Base-by-base conservation (phyloP, 2,113 vertebrate species). In the Malurus alboscapulatus region DNA sequence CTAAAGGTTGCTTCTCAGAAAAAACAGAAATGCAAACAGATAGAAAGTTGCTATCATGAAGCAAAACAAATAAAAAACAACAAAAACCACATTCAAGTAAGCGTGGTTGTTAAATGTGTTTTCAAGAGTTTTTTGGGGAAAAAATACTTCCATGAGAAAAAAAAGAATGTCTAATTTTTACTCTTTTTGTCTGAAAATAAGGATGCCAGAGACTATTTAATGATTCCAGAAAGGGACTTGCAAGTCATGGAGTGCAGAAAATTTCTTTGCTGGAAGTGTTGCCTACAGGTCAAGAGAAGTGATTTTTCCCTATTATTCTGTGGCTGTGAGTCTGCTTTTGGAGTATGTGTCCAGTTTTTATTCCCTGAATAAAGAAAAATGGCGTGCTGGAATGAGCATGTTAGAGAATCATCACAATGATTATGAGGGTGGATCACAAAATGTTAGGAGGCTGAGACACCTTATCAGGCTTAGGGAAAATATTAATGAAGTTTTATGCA, bases 321-420 rank as follows among this genome's bases (percentile, higher is more conserved):
- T 55, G 36, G 0, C 18, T 73, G 8, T 30, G 61, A 62, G 9
- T n/a, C 26, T 85, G 29, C 2, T 17, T 67, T 34, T 90, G 30
- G 19, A 71, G 24, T 30, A 30, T 63, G 9, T n/a, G 21, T 34
- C 27, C 21, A 21, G 30, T 25, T 85, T 66, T 66, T 53, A 36
- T 53, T 82, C 6, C 17, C 7, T 2, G 0, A 19, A 45, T 6
- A 2, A 50, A 34, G 36, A 84, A 69, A 81, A 42, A n/a, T 30
- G 44, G 17, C 0, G 0, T 59, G 7, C 11, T 47, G 5, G 19
- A 84, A 29, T 71, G 12, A 78, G 7, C 15, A n/a, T 12, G 51
- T 15, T 40, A 85, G 38, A 75, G 22, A 71, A 58, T 3, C 11
- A 50, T 11, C 10, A 88, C 38, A 38, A 44, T 38, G 2, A 32